phyloP scores from a whole-genome alignment of 2,888 invertebrate genomes.

The Galerucella pusilla region DNA sequence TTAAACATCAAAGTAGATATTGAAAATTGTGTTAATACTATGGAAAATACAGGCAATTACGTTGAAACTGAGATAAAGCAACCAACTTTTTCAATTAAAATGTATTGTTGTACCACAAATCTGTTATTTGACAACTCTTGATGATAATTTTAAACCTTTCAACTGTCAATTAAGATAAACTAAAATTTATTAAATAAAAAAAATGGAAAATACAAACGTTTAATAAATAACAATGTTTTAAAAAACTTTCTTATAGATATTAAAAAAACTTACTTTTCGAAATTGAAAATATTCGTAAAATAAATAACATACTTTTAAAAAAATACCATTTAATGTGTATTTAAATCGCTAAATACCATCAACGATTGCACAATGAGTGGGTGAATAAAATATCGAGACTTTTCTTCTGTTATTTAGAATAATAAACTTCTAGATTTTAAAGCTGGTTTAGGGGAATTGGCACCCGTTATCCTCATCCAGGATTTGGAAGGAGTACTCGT shows the following conservation, averaged over 20 bases:
- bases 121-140: neutral
- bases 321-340: neutral
- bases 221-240: slow-evolving; percentile 1
- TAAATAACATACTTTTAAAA: neutral
- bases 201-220: slow-evolving; percentile 1
- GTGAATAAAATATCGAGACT: neutral
- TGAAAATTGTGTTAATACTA: no score
- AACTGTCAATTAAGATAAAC: neutral
- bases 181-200: neutral
- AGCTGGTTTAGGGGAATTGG: slow-evolving; percentile 68
- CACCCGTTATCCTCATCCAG: slow-evolving; percentile 72
- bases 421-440: slow-evolving; percentile 42
- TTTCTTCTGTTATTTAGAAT: slow-evolving; percentile 21
- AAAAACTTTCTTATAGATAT: neutral
- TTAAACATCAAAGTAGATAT: no score
- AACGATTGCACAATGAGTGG: slow-evolving; percentile 17
- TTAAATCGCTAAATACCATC: slow-evolving; percentile 1
- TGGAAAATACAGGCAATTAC: no score
- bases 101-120: no score
- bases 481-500: slow-evolving; percentile 55
- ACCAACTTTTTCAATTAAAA: no score
- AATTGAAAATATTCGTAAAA: neutral
- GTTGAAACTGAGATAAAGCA: no score
- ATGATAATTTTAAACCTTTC: neutral
- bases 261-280: slow-evolving; percentile 1